Percentiles rank a stretch among this genome's conserved stretches.
Conservation (phyloP, 2,797 vertebrate species). For the Alcedo quadribrachys region DNA sequence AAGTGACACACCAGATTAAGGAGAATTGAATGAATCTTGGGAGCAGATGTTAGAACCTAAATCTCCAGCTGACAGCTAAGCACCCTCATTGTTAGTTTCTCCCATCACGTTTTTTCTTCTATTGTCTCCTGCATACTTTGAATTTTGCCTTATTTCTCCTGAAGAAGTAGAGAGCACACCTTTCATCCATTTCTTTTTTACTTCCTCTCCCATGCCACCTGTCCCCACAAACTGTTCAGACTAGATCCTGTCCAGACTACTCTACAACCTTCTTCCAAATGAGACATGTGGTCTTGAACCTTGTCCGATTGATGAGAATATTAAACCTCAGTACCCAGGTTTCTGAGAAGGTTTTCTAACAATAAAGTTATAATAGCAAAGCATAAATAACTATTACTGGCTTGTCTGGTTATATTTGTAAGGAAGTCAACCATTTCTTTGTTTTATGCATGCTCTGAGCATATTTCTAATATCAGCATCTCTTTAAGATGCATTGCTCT, state of each 20-base stretch:
- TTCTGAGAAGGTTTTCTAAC: background rate
- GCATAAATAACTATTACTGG: background rate
- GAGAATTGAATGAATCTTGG: constrained; percentile 6
- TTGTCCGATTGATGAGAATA: background rate
- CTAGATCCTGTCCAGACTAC: background rate
- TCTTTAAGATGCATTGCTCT: background rate
- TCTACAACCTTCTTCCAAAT: background rate
- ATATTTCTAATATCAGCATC: background rate
- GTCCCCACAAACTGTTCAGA: background rate
- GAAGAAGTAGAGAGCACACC: background rate
- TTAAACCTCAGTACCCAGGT: background rate
- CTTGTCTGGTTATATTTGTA: background rate
- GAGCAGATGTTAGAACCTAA: constrained; percentile 33
- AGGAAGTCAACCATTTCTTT: background rate
- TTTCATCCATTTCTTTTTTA: background rate
- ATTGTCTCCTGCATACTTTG: background rate
- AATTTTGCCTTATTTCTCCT: background rate
- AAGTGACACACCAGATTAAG: constrained; percentile 29
- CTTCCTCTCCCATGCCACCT: background rate
- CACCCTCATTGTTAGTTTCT: background rate
- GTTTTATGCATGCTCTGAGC: background rate
- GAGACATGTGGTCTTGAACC: background rate
- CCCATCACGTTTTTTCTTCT: background rate
- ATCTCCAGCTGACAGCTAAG: constrained; percentile 13
- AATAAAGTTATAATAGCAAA: background rate